Base-by-base conservation (phyloP, 2,888 invertebrate genomes). In the Microctonus aethiopoides region DNA sequence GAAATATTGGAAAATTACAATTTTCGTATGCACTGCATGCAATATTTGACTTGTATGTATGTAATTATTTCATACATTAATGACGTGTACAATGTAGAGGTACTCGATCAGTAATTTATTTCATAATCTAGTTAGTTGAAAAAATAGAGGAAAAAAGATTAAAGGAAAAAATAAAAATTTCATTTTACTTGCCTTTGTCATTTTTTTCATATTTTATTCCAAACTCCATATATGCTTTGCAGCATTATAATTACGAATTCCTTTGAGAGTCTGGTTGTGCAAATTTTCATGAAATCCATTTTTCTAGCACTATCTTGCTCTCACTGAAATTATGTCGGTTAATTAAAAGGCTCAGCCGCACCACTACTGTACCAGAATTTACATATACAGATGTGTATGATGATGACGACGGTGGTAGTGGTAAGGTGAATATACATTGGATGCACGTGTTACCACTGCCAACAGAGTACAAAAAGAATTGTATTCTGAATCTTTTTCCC, bases 1-100 rank as follows among this genome's bases (percentile, higher is more conserved):
- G 75, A 75, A 75, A 76, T 79, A 79, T 77, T 74, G 78, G 76
- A 74, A 77, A 78, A 77, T 68, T 74, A 75, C 70, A 70, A 59
- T 67, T 70, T 67, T 73, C 75, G 75, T 75, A 29, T 29, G 69
- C 73, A 72, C 72, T 74, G 63, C 72, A 68, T 68, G 71, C 75
- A 76, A 78, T 77, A 78, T 77, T 78, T 75, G 72, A 63, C 59
- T 71, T 76, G 60, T 68, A 68, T 77, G 74, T 73, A 67, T 34
- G 63, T 67, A 34, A 32, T 34, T 24, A 24, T 22, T 52, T 36
- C 41, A 29, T 4, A n/a, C 34, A 9, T 10, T 11, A 7, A 29
- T 32, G 16, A 32, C 20, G n/a, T 51, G 16, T 46, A 46, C 7
- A 5, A 3, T 46, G 39, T 36, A 26, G 34, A 34, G 16, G 6